Evolutionary conservation across 1,140 invertebrate genomes (phyloP).

Genomic region (Temnothorax curvispinosus): DNA sequence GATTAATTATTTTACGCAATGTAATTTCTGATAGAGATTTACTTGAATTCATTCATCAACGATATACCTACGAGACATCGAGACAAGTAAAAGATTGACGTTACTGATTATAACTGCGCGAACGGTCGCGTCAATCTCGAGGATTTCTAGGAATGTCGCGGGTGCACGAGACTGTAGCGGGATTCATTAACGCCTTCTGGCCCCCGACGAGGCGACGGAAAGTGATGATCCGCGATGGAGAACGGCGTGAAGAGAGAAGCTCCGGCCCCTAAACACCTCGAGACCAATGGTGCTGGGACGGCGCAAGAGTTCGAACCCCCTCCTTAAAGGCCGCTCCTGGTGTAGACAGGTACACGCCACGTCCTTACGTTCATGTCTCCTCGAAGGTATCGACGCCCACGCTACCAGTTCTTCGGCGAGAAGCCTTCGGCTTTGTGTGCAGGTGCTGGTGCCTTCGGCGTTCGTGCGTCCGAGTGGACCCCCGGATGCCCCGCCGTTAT

Average conservation of each 20-base stretch:
- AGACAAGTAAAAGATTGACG: too few species aligned
- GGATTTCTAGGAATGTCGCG: not conserved
- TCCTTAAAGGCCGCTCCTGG: conserved; percentile 58
- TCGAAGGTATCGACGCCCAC: conserved; percentile 73
- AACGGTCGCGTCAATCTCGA: not conserved
- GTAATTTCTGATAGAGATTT: not conserved
- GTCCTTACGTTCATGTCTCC: conserved; percentile 73
- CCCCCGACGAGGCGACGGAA: conserved; percentile 39
- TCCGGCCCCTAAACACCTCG: conserved; percentile 65
- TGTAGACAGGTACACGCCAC: conserved; percentile 48
- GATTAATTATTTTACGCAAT: not conserved
- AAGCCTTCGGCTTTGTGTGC: conserved; percentile 72
- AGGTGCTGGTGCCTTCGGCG: conserved; percentile 66
- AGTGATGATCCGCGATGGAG: conserved; percentile 22
- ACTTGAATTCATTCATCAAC: not conserved
- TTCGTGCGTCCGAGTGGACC: not conserved
- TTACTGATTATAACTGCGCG: not conserved
- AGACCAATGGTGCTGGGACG: conserved; percentile 74
- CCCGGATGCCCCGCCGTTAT: not conserved
- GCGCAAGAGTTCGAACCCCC: conserved; percentile 71
- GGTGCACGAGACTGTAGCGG: conserved; percentile 37
- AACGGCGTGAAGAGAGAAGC: conserved; percentile 46
- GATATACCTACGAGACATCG: not conserved
- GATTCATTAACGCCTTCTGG: conserved; percentile 69
- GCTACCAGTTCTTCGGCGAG: conserved; percentile 79